phyloP scores from a whole-genome alignment of 2,113 vertebrate species.

The Pedetes capensis region DNA sequence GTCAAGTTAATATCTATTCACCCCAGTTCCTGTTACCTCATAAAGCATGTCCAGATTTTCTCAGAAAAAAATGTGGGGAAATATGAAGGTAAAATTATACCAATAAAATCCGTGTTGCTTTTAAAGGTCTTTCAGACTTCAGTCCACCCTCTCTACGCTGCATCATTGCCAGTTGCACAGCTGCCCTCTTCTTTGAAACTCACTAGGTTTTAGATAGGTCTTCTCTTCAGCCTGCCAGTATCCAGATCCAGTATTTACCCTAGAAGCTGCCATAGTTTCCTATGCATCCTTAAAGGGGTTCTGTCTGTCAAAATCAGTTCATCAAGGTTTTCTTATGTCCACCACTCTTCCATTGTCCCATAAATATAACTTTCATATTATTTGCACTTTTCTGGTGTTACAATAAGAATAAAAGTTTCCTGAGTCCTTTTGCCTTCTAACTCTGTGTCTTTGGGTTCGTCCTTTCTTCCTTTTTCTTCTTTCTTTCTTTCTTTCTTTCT shows the following conservation, averaged over 20 bases:
- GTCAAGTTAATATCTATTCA: background rate
- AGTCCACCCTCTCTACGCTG: too few species aligned
- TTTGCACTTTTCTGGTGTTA: background rate
- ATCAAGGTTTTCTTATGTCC: background rate
- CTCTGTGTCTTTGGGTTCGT: background rate
- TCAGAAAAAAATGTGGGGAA: background rate
- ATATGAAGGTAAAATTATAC: background rate
- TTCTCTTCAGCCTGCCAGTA: background rate
- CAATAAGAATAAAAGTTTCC: background rate
- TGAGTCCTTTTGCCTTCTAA: background rate
- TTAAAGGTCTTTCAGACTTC: background rate
- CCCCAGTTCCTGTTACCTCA: background rate
- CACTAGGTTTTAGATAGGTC: background rate
- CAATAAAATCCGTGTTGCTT: background rate
- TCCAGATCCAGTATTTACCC: background rate
- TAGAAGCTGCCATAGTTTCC: background rate
- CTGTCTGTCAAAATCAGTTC: background rate
- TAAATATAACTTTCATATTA: background rate
- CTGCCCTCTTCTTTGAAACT: background rate
- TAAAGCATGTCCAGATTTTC: background rate
- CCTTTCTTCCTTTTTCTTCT: too few species aligned
- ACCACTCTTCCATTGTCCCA: background rate
- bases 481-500: too few species aligned
- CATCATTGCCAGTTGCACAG: too few species aligned
- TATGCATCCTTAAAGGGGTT: background rate